Percentiles rank a stretch among this genome's conserved stretches.
Evolutionary conservation across 2,113 vertebrate genomes (phyloP).

Genomic region (Murina feae): DNA sequence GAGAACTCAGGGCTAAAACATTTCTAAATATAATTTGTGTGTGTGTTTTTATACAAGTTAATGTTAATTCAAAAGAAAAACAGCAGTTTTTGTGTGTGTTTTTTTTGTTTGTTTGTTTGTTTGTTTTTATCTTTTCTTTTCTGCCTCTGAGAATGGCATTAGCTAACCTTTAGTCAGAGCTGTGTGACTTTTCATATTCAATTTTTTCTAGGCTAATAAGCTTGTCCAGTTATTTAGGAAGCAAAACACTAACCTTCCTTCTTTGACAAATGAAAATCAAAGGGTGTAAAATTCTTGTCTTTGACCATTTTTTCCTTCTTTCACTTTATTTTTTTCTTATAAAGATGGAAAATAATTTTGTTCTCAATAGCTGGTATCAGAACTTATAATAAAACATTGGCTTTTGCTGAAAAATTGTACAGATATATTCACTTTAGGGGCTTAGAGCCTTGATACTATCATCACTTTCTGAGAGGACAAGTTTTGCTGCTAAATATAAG

Average conservation of each 20-base stretch:
- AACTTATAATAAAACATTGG: background rate
- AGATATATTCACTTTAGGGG: background rate
- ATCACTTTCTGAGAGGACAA: background rate
- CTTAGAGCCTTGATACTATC: background rate
- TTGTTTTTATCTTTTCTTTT: too few relatives aligned
- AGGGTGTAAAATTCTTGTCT: background rate
- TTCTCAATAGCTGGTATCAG: background rate
- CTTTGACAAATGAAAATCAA: background rate
- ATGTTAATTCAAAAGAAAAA: constrained; percentile 60
- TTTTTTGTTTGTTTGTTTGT: too few relatives aligned
- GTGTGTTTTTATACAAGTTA: constrained; percentile 35
- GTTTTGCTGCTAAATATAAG: background rate
- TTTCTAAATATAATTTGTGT: constrained; percentile 68
- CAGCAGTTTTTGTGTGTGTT: background rate
- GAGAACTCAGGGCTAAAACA: constrained; percentile 65
- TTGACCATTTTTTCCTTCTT: background rate
- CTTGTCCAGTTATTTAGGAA: background rate
- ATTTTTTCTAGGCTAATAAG: background rate
- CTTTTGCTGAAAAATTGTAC: constrained; percentile 6
- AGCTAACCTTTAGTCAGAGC: background rate
- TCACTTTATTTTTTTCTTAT: background rate
- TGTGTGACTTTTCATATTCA: constrained; percentile 21
- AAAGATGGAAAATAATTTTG: constrained; percentile 12
- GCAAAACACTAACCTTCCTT: background rate
- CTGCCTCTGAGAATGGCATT: constrained; percentile 17